Conservation (phyloP, 2,888 invertebrate species). For the Theodoxus fluviatilis region DNA sequence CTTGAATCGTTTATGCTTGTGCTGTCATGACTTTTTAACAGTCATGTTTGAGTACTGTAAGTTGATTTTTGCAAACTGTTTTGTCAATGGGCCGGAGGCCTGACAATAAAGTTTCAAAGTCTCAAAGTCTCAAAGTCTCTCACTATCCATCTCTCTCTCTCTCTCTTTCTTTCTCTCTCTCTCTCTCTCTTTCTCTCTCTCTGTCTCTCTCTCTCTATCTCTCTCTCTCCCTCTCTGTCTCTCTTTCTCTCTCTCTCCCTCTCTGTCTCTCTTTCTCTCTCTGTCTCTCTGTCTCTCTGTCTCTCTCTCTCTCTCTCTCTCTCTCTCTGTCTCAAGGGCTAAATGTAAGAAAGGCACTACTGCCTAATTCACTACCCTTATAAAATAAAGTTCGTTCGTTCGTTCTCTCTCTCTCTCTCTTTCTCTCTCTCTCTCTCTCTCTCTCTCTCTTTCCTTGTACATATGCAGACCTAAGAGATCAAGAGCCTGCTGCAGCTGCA, state of each 20-base stretch:
- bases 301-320: slow-evolving; percentile 15
- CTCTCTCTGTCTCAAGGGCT: not conserved
- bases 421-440: no score
- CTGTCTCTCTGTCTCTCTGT: not conserved
- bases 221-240: not conserved
- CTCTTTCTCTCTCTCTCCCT: slow-evolving; percentile 8
- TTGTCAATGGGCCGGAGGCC: not conserved
- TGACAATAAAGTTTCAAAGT: not conserved
- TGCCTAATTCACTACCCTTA: no score
- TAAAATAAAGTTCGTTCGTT: no score
- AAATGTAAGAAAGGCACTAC: no score
- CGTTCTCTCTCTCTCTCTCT: no score
- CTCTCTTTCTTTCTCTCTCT: not conserved
- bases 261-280: not conserved
- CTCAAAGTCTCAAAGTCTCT: not conserved
- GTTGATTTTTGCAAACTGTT: no score
- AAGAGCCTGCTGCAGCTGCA: no score
- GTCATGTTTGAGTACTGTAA: no score
- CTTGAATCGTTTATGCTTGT: no score
- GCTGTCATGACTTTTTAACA: no score
- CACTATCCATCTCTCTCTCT: not conserved
- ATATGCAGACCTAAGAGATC: no score
- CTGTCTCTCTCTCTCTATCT: not conserved
- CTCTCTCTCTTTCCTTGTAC: no score
- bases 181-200: slow-evolving; percentile 3